Evolutionary conservation across 2,888 invertebrate species (phyloP).

Genomic region (Cremastinae sp.): DNA sequence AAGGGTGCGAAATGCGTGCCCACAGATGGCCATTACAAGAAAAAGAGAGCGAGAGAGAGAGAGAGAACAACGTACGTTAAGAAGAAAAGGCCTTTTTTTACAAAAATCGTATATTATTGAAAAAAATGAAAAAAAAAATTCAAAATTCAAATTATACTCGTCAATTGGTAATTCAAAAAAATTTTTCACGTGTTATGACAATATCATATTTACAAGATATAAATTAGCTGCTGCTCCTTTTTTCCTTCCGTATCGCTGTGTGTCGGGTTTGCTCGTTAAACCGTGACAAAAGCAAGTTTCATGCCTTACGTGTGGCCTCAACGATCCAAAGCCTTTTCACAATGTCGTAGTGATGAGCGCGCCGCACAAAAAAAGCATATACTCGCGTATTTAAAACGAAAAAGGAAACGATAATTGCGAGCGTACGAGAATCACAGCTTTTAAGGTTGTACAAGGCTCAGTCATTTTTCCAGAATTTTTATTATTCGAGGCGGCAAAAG

Average conservation of each 20-base stretch:
- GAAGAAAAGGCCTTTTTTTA: too few species aligned
- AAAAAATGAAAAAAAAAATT: too few species aligned
- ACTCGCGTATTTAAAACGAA: neutral
- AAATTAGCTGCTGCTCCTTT: neutral
- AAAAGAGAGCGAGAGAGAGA: neutral
- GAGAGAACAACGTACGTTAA: neutral
- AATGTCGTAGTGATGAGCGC: neutral
- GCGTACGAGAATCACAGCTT: too few species aligned
- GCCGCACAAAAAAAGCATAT: neutral
- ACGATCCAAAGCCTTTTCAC: neutral
- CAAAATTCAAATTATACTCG: too few species aligned
- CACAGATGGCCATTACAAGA: neutral
- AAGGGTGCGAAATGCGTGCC: conserved; percentile 45
- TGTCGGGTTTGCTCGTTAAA: conserved; percentile 50
- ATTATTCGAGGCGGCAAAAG: too few species aligned
- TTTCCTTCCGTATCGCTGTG: conserved; percentile 45
- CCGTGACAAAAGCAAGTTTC: conserved; percentile 72
- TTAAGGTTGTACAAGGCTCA: too few species aligned
- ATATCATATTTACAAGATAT: conserved; percentile 19
- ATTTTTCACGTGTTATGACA: neutral
- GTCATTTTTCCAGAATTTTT: neutral
- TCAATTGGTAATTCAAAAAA: too few species aligned
- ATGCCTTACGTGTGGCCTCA: conserved; percentile 64
- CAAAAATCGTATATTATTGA: too few species aligned
- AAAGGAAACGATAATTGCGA: neutral